A percentile compares a stretch with the other conserved stretches of the same genome.
phyloP scores from a whole-genome alignment of 2,113 vertebrate species.

The Probosciger aterrimus region DNA sequence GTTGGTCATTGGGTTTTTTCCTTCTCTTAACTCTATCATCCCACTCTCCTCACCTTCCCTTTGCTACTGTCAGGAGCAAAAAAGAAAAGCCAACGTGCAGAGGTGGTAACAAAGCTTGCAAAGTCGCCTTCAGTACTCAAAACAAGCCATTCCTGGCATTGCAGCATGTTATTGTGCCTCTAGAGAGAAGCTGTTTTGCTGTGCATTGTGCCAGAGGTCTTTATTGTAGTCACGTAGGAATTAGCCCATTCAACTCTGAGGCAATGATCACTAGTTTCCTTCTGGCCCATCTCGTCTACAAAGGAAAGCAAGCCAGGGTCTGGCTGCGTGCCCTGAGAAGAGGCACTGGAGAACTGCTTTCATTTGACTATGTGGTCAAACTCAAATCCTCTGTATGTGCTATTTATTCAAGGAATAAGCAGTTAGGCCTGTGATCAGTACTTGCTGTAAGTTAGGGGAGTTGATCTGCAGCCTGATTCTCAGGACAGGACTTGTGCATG shows the following conservation, averaged over 20 bases:
- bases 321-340: background rate
- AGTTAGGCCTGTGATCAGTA: background rate
- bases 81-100: background rate
- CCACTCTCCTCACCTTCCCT: background rate
- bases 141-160: background rate
- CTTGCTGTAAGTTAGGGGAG: background rate
- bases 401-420: background rate
- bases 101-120: background rate
- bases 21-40: background rate
- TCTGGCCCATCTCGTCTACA: background rate
- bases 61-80: background rate
- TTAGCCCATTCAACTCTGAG: background rate
- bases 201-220: background rate
- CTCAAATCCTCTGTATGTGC: background rate
- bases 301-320: background rate
- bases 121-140: background rate
- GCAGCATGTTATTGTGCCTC: background rate
- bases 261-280: background rate
- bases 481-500: background rate
- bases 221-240: background rate
- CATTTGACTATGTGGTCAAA: background rate
- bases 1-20: background rate
- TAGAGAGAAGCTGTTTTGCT: background rate
- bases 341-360: background rate
- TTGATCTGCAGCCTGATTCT: background rate